Base-by-base conservation (phyloP, 2,797 vertebrate species). In the Tangara arthus region DNA sequence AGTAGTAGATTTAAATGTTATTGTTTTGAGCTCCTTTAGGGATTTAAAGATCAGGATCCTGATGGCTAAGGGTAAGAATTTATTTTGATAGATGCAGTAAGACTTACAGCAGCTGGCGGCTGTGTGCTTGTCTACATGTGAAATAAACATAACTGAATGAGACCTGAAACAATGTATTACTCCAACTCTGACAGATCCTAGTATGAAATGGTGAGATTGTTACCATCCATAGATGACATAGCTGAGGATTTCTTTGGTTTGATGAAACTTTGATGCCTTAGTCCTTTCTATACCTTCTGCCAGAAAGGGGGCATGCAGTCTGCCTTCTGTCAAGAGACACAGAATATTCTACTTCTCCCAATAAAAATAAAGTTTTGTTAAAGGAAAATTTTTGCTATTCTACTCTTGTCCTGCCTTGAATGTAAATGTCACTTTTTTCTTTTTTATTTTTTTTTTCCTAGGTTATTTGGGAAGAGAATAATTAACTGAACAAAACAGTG, bases 401-500 rank as follows among this genome's bases (percentile, higher is more conserved):
- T 76, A 3, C 8, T 83, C 34, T 42, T 81, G 9, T 71, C 23
- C 14, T 90, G n/a, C 32, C 52, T 89, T 39, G 4, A 52, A 24
- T 59, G 20, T 83, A 77, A 91, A 34, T 57, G 49, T 50, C 26
- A 50, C 26, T 26, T 57, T 57, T 6, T n/a, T 78, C 66, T 75
- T 57, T n/a, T 82, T 79, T 77, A 47, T 16, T 57, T 12, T 37
- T 46, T 91, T 82, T 75, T 57, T 22, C 11, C 10, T 55, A 97
- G 95, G 37, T 55, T 94, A 61, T 89, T 88, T 72, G 69, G 69
- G 76, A 92, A 76, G 70, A 34, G n/a, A 78, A 23, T 80, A 50
- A 30, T 92, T 90, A 96, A 65, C 85, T 97, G 92, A 97, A 80
- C 61, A 86, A 57, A 81, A 57, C 53, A 65, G 61, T 57, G 21